Base-by-base conservation (phyloP, 2,797 vertebrate genomes). In the Acanthornis magna region DNA sequence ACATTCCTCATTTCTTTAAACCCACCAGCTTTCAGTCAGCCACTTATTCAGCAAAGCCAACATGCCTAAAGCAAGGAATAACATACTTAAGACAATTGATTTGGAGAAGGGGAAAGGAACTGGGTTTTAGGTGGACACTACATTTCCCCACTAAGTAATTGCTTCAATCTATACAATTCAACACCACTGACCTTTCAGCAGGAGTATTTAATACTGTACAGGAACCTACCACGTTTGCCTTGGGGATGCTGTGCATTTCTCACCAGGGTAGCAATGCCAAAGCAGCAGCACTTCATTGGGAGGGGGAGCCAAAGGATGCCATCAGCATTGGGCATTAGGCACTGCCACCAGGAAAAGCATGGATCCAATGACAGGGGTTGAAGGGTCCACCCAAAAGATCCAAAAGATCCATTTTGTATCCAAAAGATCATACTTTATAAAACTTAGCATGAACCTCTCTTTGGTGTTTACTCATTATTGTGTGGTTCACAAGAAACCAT, bases 391-490 rank as follows among this genome's bases (percentile, higher is more conserved):
- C 36, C 36, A 36, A 36, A 36, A 36, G 36, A 36, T 36, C 36
- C 36, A 36, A 36, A 36, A 36, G 36, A 36, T 36, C 36, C 36
- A 36, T 36, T 36, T 36, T 23, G 25, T 36, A 54, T 36, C 42
- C 30, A 25, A 42, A n/a, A 50, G 2, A 45, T 4, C 0, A 0
- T 23, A 34, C 54, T 53, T 73, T 16, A 27, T 8, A 50, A 50
- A 72, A 61, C 26, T 53, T 63, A 32, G 19, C 50, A 29, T 20
- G 65, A 87, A n/a, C 13, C 21, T 40, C 6, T 19, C 21, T 34
- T 54, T 53, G 27, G 9, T 27, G 21, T 60, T 75, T 10, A 50
- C 16, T 58, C 32, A 9, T n/a, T 86, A 75, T 27, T 30, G 23
- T 5, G 12, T 34, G 29, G n/a, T 21, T 89, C 57, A n/a, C 30